phyloP scores from a whole-genome alignment of 2,797 vertebrate genomes.

The Chaenodraco wilsoni region DNA sequence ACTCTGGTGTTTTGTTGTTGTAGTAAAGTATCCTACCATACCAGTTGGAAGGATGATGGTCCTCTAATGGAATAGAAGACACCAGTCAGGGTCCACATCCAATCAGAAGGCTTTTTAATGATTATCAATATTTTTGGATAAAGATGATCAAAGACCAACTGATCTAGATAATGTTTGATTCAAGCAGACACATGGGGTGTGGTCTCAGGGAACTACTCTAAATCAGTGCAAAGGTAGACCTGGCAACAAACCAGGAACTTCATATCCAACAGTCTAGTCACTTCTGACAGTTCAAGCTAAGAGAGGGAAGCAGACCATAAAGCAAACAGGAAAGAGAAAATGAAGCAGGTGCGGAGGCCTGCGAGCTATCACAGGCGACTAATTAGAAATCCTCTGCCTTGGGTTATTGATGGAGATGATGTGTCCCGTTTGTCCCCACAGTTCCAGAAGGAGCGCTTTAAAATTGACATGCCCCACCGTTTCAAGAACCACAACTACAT shows the following conservation, averaged over 20 bases:
- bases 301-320: slow-evolving; percentile 15
- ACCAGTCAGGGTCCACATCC: slow-evolving; percentile 22
- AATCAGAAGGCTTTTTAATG: slow-evolving; percentile 5
- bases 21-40: not conserved
- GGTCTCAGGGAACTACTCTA: slow-evolving; percentile 22
- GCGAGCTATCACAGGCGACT: slow-evolving; percentile 7
- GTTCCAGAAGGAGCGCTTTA: slow-evolving; percentile 99
- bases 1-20: slow-evolving; percentile 6
- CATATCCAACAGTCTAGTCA: slow-evolving; percentile 9
- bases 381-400: not conserved
- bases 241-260: slow-evolving; percentile 10
- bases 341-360: slow-evolving; percentile 38
- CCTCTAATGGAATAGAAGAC: slow-evolving; percentile 18
- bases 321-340: slow-evolving; percentile 5
- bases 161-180: slow-evolving; percentile 33
- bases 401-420: slow-evolving; percentile 8
- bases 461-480: slow-evolving; percentile 98
- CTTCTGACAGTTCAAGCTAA: slow-evolving; percentile 9
- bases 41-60: slow-evolving; percentile 3
- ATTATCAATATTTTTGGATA: slow-evolving; percentile 35
- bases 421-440: slow-evolving; percentile 63
- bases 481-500: slow-evolving; percentile 97
- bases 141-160: slow-evolving; percentile 37
- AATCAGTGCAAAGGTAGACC: slow-evolving; percentile 5
- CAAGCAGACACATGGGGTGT: slow-evolving; percentile 28